phyloP scores from a whole-genome alignment of 2,797 vertebrate genomes.

The Balearica regulorum region DNA sequence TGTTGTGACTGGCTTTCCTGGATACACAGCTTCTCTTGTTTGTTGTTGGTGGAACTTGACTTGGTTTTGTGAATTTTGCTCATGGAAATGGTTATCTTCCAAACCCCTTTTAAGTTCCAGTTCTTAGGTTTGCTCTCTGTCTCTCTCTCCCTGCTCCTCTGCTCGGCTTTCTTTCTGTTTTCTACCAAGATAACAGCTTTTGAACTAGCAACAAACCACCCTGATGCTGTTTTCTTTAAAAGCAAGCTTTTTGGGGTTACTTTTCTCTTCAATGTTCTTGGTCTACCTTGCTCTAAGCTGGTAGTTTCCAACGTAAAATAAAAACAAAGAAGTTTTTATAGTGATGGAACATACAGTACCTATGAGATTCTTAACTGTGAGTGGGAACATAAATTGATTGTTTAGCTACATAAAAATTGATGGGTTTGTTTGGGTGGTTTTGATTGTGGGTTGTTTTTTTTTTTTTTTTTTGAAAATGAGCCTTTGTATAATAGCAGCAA shows the following conservation, averaged over 20 bases:
- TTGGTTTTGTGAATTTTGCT: neutral
- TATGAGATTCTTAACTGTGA: neutral
- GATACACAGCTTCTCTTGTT: neutral
- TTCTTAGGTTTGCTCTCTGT: neutral
- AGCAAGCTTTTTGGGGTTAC: neutral
- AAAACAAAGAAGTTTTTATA: neutral
- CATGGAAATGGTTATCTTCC: neutral
- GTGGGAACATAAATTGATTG: neutral
- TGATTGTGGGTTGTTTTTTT: too few relatives aligned
- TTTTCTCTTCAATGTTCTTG: neutral
- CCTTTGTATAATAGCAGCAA: neutral
- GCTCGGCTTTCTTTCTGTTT: neutral
- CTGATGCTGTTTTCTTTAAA: neutral
- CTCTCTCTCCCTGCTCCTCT: neutral
- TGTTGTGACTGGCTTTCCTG: neutral
- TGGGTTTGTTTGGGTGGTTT: neutral
- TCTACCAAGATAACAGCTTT: neutral
- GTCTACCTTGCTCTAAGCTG: neutral
- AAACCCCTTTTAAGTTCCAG: neutral
- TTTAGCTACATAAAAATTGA: neutral
- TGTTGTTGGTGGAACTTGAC: neutral
- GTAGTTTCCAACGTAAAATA: neutral
- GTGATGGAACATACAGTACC: neutral
- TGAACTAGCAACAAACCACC: neutral
- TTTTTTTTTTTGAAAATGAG: neutral